Evolutionary conservation across 2,797 vertebrate genomes (phyloP), one percentile per base, ranked within the genome.

Genomic region (Phoeniculus purpureus): DNA sequence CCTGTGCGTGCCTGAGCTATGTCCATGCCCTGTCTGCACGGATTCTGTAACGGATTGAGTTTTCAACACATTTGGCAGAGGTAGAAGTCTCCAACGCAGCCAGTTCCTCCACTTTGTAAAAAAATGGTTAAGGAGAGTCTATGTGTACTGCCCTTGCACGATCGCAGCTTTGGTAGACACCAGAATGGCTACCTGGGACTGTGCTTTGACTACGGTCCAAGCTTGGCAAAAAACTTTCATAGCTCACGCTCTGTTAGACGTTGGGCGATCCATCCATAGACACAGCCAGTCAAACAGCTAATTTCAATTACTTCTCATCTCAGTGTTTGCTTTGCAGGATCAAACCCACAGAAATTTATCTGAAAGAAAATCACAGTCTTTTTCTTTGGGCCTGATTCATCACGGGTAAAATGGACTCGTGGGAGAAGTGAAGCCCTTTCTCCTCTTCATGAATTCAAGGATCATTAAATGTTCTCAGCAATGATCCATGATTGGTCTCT

Each of bases 401-500:
- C 10, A 5, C 32, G 45, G 20, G 0, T 1, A 70, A 78, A 95
- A 78, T n/a, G 12, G 29, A n/a, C 71, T 86, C 6, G 0, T 67
- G 45, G 52, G 80, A 86, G 61, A 77, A 87, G 29, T 0, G 0
- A 73, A 15, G 59, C 52, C 45, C 29, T 81, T 34, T 75, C 4
- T 73, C 67, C 40, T 87, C 73, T 67, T 91, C 40, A 6, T 60
- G 81, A 86, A 81, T 81, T 91, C 61, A 79, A 81, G 64, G 60
- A 67, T 76, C 75, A 58, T 87, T 87, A 92, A 70, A 5, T 34
- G 31, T 60, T 78, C 70, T 31, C 59, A 92, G 56, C 40, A 87
- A 66, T 50, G 29, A 79, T 59, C 77, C 52, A 86, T 64, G 48
- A 65, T 7, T 34, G n/a, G 66, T 81, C 59, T 87, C 85, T 31